A percentile compares a stretch with the other conserved stretches of the same genome.
Conservation (phyloP, 2,113 vertebrate genomes). For the Centropristis striata region DNA sequence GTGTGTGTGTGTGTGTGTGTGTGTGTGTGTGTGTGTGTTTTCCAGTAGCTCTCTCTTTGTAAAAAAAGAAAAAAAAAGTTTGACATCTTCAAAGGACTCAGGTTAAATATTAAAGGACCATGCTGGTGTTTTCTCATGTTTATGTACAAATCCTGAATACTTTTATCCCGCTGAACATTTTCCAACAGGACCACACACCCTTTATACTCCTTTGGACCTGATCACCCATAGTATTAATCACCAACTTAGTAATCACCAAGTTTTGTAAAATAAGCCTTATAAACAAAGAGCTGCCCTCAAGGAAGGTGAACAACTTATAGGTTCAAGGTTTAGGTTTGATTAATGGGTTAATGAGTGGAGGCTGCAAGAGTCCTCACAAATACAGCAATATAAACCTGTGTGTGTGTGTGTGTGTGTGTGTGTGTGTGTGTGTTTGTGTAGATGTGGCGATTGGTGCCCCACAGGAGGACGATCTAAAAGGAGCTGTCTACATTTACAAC, state of each 20-base stretch:
- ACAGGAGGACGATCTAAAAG: conserved; percentile 77
- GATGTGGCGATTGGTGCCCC: conserved; percentile 78
- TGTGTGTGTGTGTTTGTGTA: conserved; percentile 41
- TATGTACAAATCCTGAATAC: neutral
- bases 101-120: conserved; percentile 68
- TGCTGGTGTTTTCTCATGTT: conserved; percentile 48
- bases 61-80: neutral
- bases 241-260: neutral
- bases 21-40: conserved; percentile 23
- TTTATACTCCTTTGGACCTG: neutral
- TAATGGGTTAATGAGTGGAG: neutral
- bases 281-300: neutral
- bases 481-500: conserved; percentile 81
- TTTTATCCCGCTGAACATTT: conserved; percentile 23
- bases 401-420: conserved; percentile 3
- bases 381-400: conserved; percentile 3
- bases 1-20: conserved; percentile 18
- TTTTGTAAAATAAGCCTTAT: neutral
- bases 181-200: neutral
- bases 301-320: neutral
- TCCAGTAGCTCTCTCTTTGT: neutral
- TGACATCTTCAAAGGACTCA: conserved; percentile 39
- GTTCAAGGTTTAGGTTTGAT: neutral
- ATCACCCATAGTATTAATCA: neutral
- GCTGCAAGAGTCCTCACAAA: neutral